phyloP scores from a whole-genome alignment of 2,888 invertebrate species.

The Iphiclides podalirius region DNA sequence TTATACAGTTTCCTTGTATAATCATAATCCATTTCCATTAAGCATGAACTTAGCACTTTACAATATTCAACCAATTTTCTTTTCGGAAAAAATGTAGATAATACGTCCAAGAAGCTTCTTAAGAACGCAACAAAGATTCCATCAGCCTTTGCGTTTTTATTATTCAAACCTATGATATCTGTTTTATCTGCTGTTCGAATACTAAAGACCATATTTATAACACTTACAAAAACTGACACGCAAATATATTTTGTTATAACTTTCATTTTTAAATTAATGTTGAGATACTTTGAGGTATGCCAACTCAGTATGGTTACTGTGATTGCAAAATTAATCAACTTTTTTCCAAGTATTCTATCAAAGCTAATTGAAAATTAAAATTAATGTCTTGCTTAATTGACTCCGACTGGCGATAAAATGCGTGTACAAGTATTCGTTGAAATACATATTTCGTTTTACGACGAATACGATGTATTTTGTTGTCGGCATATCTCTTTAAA shows the following conservation, averaged over 20 bases:
- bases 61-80: conserved; percentile 41
- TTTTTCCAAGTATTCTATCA: conserved; percentile 43
- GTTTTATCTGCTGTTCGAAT: neutral
- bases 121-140: conserved; percentile 54
- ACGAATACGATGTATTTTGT: conserved; percentile 35
- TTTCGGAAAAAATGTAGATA: conserved; percentile 39
- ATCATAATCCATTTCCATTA: conserved; percentile 35
- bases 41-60: conserved; percentile 35
- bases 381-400: conserved; percentile 36
- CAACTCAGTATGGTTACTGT: no score
- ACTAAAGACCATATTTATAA: neutral
- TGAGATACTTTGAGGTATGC: no score
- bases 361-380: conserved; percentile 45
- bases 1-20: conserved; percentile 38
- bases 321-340: conserved; percentile 28
- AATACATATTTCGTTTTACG: conserved; percentile 43
- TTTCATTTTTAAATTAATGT: no score
- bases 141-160: conserved; percentile 24
- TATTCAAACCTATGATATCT: neutral
- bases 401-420: conserved; percentile 36
- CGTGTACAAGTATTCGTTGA: conserved; percentile 39
- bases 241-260: conserved; percentile 1
- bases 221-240: neutral
- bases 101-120: conserved; percentile 37
- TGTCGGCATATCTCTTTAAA: conserved; percentile 44